A percentile compares a stretch with the other conserved stretches of the same genome.
Conservation (phyloP, 2,113 vertebrate genomes). For the Murina feae region DNA sequence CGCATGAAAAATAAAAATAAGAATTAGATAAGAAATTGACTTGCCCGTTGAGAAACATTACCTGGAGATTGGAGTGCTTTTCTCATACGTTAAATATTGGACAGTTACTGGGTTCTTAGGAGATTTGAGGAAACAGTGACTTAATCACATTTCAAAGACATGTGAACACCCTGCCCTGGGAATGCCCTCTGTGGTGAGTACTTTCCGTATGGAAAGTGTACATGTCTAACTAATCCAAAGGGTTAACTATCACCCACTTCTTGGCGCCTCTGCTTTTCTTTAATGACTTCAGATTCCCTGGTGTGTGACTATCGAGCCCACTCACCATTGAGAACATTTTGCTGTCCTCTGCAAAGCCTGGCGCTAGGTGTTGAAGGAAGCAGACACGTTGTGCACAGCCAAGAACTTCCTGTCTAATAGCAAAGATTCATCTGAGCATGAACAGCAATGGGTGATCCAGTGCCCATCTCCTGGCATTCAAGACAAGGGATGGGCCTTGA, state of each 20-base stretch:
- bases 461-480: not conserved
- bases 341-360: not conserved
- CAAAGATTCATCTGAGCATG: too few species aligned
- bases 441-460: not conserved
- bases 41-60: not conserved
- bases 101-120: not conserved
- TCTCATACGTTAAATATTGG: not conserved
- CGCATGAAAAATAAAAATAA: not conserved
- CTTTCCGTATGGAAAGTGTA: rapidly evolving
- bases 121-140: not conserved
- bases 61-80: not conserved
- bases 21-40: not conserved
- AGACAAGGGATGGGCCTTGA: not conserved
- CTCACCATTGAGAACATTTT: not conserved
- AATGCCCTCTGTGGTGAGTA: not conserved
- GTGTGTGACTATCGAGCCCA: not conserved
- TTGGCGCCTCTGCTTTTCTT: not conserved
- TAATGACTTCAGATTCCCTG: not conserved
- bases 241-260: not conserved
- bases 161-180: too few species aligned
- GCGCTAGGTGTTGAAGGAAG: not conserved
- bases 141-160: not conserved
- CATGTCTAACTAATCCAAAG: not conserved
- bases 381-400: rapidly evolving
- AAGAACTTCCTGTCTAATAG: not conserved